Percentiles rank a stretch among this genome's conserved stretches.
phyloP scores from a whole-genome alignment of 2,888 invertebrate genomes.

The Caenorhabditis auriculariae region DNA sequence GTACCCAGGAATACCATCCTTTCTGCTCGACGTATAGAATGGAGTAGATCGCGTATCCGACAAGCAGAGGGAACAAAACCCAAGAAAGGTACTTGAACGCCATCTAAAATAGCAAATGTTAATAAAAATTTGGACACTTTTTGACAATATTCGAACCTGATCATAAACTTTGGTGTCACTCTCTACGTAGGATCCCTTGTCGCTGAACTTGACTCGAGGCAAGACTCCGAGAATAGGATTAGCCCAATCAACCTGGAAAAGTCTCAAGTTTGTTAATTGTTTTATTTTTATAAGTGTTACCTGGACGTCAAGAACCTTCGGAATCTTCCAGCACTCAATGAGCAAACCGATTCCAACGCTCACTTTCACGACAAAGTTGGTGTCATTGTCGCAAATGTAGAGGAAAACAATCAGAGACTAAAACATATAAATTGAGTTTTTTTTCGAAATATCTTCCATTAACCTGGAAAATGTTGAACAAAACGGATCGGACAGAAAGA shows the following conservation, averaged over 20 bases:
- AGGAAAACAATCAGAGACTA: conserved; percentile 91
- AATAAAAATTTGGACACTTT: not conserved
- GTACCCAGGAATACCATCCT: conserved; percentile 97
- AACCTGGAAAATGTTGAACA: conserved; percentile 85
- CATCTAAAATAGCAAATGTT: conserved; percentile 69
- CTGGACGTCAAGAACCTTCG: conserved; percentile 71
- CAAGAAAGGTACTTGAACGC: conserved; percentile 94
- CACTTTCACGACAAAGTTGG: conserved; percentile 88
- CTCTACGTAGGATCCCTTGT: conserved; percentile 94
- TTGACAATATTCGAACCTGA: conserved; percentile 62
- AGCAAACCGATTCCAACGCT: conserved; percentile 90
- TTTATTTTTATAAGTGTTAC: conserved; percentile 2
- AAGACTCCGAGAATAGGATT: conserved; percentile 76
- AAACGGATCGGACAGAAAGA: conserved; percentile 92
- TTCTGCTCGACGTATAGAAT: conserved; percentile 87
- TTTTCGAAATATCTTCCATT: not conserved
- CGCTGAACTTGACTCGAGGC: conserved; percentile 80
- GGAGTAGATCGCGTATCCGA: conserved; percentile 92
- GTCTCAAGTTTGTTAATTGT: not conserved
- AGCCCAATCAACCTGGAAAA: conserved; percentile 28
- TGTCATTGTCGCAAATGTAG: conserved; percentile 97
- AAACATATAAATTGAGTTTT: conserved; percentile 8
- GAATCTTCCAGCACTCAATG: conserved; percentile 98
- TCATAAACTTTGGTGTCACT: conserved; percentile 93
- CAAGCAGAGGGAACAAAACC: conserved; percentile 88